Evolutionary conservation across 2,113 vertebrate genomes (phyloP).

Genomic region (Sciurus niger): DNA sequence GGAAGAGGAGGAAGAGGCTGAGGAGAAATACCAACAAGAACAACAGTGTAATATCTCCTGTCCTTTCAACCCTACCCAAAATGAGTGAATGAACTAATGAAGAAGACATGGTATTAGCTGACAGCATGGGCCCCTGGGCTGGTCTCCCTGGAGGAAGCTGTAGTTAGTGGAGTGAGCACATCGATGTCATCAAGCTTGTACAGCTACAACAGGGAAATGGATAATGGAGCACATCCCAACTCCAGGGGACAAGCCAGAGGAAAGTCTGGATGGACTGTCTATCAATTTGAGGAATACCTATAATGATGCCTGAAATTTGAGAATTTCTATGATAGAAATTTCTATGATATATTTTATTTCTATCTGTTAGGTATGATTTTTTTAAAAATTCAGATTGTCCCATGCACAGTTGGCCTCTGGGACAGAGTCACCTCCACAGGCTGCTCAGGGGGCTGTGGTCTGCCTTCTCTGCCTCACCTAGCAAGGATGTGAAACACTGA

Average conservation of each 20-base stretch:
- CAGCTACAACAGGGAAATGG: neutral
- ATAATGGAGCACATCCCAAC: fast-evolving
- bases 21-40: neutral
- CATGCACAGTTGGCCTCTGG: neutral
- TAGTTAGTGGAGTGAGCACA: fast-evolving
- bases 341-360: neutral
- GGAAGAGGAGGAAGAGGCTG: too few relatives aligned
- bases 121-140: too few relatives aligned
- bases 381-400: neutral
- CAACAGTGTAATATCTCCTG: neutral
- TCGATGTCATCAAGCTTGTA: fast-evolving
- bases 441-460: neutral
- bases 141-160: neutral
- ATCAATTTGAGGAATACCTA: neutral
- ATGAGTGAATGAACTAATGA: neutral
- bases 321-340: neutral
- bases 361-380: neutral
- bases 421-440: fast-evolving
- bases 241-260: neutral
- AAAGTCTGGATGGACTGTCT: neutral
- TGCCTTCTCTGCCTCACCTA: neutral
- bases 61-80: neutral
- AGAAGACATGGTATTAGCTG: neutral
- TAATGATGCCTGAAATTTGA: neutral
- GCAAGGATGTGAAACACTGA: neutral